Conservation (phyloP, 1,140 invertebrate species). For the Pollicipes pollicipes region DNA sequence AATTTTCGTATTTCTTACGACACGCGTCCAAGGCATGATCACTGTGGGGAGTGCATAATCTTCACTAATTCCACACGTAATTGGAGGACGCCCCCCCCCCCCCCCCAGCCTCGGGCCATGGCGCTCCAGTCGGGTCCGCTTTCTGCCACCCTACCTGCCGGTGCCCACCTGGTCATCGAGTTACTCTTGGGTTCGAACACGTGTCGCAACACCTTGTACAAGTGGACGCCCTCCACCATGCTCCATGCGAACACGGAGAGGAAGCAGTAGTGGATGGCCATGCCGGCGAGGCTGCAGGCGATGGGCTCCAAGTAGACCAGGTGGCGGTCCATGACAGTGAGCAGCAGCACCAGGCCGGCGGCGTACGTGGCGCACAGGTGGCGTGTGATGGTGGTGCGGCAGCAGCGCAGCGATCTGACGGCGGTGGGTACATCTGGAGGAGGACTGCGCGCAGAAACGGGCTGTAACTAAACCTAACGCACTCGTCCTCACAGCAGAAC, state of each 20-base stretch:
- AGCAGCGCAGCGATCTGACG: not conserved
- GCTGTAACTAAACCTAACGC: too few relatives aligned
- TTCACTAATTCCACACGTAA: too few relatives aligned
- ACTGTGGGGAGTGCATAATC: too few relatives aligned
- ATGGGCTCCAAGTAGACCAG: not conserved
- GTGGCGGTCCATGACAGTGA: not conserved
- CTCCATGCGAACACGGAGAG: conserved; percentile 13
- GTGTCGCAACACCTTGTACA: conserved; percentile 12
- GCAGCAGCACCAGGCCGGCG: not conserved
- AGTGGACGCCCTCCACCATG: conserved; percentile 14
- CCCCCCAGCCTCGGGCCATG: too few relatives aligned
- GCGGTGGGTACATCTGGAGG: too few relatives aligned
- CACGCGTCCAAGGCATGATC: too few relatives aligned
- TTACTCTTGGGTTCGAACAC: conserved; percentile 3
- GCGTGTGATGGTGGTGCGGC: not conserved
- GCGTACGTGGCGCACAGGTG: not conserved
- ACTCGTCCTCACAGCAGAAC: too few relatives aligned
- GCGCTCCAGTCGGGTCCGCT: too few relatives aligned
- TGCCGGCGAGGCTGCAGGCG: conserved; percentile 10
- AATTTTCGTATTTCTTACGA: too few relatives aligned
- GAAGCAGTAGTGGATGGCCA: conserved; percentile 12
- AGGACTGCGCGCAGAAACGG: too few relatives aligned
- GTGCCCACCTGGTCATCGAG: conserved; percentile 1
- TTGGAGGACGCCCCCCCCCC: too few relatives aligned
- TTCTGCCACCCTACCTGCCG: too few relatives aligned